phyloP scores from a whole-genome alignment of 1,140 invertebrate species.

The Muscidifurax raptorellus region DNA sequence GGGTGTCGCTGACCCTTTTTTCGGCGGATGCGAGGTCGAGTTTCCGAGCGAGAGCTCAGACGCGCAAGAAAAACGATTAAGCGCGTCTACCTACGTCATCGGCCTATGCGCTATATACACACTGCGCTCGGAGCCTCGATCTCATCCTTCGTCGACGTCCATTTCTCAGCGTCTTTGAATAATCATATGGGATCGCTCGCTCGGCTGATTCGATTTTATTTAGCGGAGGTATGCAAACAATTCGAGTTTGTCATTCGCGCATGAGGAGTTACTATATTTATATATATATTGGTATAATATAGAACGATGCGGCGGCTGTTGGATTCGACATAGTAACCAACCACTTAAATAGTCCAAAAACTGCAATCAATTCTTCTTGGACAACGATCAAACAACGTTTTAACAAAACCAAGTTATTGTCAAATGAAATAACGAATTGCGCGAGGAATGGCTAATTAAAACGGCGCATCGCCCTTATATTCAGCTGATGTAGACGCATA shows the following conservation, averaged over 20 bases:
- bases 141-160: background rate
- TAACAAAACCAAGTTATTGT: background rate
- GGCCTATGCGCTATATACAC: too few species aligned
- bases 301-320: too few species aligned
- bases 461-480: background rate
- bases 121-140: background rate
- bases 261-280: too few species aligned
- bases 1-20: constrained; percentile 58
- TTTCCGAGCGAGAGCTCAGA: constrained; percentile 49
- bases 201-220: too few species aligned
- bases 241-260: too few species aligned
- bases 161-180: background rate
- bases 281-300: too few species aligned
- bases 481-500: background rate
- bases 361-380: background rate
- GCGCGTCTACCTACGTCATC: constrained; percentile 57
- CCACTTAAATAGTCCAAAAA: too few species aligned
- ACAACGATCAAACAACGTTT: background rate
- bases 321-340: too few species aligned
- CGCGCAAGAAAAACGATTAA: constrained; percentile 54
- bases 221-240: too few species aligned
- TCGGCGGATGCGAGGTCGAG: constrained; percentile 57
- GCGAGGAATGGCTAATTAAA: background rate
- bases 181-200: too few species aligned
- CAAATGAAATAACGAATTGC: background rate